Evolutionary conservation across 2,888 invertebrate genomes (phyloP), one percentile per base, ranked within the genome.

Genomic region (Sarcophaga rosellei): DNA sequence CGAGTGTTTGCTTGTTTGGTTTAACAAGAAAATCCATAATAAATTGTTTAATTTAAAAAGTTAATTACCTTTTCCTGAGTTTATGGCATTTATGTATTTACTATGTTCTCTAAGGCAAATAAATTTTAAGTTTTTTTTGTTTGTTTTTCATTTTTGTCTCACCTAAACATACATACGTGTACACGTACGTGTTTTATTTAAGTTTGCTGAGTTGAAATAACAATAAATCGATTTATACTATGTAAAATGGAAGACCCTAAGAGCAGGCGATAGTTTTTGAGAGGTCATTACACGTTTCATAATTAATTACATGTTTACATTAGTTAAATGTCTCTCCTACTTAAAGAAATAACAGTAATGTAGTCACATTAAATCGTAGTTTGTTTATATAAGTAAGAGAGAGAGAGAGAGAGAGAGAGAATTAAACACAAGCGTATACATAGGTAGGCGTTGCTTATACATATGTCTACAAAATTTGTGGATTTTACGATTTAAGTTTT

Each of bases 231-330:
- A 82, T 77, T 44, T 53, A 53, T 53, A 53, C 35, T 35, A 35
- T 35, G 35, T 10, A 10, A 35, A 35, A 59, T 44, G 25, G n/a
- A 44, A 47, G 6, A 23, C 25, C 70, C 75, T 63, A 57, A 20
- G 20, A 59, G 12, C 25, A 47, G 61, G 21, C 61, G 53, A 47
- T 72, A 17, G 61, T 0, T 53, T 72, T 66, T 68, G 68, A 77
- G 35, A 62, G 61, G 25, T 73, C 77, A 68, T 77, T 82, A 76
- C 4, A 72, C 47, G 74, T 35, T 77, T 77, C 21, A 78, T 83
- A 73, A 83, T 72, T 82, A 72, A 77, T 72, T 61, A 70, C 61
- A 20, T 72, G 25, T 72, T 77, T 45, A 61, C 20, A 21, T 35
- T 53, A 47, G 59, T 20, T 66, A 66, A 63, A 11, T 81, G 76